Evolutionary conservation across 1,140 invertebrate genomes (phyloP).

Genomic region (Oncopodura yosiiana): DNA sequence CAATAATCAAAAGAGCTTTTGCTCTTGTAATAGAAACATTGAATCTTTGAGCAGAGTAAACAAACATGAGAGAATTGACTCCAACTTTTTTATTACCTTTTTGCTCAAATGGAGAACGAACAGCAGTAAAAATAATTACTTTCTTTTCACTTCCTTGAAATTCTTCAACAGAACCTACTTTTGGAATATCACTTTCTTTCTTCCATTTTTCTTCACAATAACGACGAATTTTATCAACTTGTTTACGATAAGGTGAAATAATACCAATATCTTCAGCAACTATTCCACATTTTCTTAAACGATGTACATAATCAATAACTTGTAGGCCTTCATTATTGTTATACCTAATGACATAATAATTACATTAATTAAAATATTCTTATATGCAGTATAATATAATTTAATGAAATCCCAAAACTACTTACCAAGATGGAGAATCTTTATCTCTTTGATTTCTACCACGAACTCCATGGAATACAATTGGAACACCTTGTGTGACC

Average conservation of each 20-base stretch:
- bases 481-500: constrained; percentile 41
- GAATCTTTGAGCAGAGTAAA: constrained; percentile 61
- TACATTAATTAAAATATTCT: too few species aligned
- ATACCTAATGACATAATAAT: too few species aligned
- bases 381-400: too few species aligned
- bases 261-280: constrained; percentile 69
- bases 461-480: constrained; percentile 72
- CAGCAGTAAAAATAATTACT: constrained; percentile 76
- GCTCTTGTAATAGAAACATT: constrained; percentile 81
- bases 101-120: constrained; percentile 51
- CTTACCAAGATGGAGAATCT: constrained; percentile 79
- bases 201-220: constrained; percentile 8
- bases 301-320: constrained; percentile 50
- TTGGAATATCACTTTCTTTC: constrained; percentile 52
- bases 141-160: constrained; percentile 88
- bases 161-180: constrained; percentile 89
- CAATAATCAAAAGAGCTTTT: constrained; percentile 62
- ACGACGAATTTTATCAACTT: constrained; percentile 47
- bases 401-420: too few species aligned
- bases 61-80: constrained; percentile 60
- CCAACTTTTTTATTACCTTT: constrained; percentile 45
- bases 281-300: constrained; percentile 55
- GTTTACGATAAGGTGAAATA: constrained; percentile 84
- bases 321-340: constrained; percentile 72
- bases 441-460: constrained; percentile 60